Conservation (phyloP, 2,113 vertebrate species). For the Muntiacus muntjak region DNA sequence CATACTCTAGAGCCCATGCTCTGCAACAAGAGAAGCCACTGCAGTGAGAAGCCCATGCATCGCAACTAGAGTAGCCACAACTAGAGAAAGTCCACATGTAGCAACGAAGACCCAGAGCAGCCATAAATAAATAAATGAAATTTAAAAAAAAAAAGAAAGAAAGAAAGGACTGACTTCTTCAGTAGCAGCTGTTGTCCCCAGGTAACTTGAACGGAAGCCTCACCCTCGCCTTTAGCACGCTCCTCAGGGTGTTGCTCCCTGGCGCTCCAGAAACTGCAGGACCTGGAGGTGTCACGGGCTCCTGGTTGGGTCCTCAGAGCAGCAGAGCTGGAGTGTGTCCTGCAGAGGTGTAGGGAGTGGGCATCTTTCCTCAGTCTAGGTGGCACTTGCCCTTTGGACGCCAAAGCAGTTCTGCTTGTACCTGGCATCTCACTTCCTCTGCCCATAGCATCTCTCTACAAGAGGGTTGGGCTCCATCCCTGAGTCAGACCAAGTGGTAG, state of each 20-base stretch:
- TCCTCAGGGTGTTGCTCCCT: background rate
- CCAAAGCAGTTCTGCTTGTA: background rate
- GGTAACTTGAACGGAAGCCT: background rate
- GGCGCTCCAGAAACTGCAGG: background rate
- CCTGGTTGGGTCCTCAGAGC: background rate
- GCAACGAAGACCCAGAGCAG: background rate
- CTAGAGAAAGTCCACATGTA: background rate
- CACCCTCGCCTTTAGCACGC: background rate
- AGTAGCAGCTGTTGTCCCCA: background rate
- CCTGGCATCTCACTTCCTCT: background rate
- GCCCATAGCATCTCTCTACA: background rate
- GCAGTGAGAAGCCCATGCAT: background rate
- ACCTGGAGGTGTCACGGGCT: background rate
- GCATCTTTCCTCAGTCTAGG: background rate
- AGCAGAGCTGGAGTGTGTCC: background rate
- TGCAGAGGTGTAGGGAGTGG: background rate
- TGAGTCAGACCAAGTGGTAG: background rate
- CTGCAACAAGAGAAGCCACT: background rate
- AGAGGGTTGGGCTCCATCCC: background rate
- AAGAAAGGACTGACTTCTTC: background rate
- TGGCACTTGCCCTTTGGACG: background rate
- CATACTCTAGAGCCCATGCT: accelerated
- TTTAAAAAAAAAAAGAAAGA: background rate
- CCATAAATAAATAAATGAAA: background rate
- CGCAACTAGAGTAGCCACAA: background rate